A percentile compares a stretch with the other conserved stretches of the same genome.
Evolutionary conservation across 2,113 vertebrate species (phyloP).

Genomic region (Actenoides lindsayi): DNA sequence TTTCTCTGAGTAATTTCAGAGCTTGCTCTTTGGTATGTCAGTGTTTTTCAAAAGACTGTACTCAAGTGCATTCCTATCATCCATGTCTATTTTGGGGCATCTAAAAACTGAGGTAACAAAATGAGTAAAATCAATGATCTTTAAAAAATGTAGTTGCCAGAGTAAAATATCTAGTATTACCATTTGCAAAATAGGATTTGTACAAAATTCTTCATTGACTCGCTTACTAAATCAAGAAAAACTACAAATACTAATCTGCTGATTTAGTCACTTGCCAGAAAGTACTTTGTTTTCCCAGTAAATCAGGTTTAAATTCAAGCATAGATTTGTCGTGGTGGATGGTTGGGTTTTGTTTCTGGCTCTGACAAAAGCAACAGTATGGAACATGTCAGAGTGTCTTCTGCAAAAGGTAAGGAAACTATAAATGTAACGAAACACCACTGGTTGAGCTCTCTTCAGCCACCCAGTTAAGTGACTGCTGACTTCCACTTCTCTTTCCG

Average conservation of each 20-base stretch:
- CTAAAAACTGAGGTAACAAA: background rate
- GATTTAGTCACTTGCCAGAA: background rate
- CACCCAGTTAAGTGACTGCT: background rate
- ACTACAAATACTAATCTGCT: background rate
- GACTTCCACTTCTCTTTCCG: background rate
- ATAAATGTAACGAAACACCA: background rate
- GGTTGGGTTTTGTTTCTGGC: background rate
- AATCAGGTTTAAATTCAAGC: background rate
- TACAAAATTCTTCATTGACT: background rate
- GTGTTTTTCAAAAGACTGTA: background rate
- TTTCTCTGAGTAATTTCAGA: background rate
- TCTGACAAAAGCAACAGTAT: background rate
- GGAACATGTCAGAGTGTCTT: background rate
- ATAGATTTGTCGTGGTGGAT: background rate
- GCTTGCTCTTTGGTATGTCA: background rate
- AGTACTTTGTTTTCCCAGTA: background rate
- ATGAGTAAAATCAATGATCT: background rate
- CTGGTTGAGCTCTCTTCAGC: background rate
- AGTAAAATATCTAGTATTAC: background rate
- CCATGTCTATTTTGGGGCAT: background rate
- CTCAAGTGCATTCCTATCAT: background rate
- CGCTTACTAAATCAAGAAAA: background rate
- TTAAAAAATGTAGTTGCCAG: background rate
- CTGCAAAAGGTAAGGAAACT: background rate
- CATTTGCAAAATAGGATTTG: background rate